phyloP scores from a whole-genome alignment of 2,113 vertebrate genomes.

The Eulemur rufifrons region DNA sequence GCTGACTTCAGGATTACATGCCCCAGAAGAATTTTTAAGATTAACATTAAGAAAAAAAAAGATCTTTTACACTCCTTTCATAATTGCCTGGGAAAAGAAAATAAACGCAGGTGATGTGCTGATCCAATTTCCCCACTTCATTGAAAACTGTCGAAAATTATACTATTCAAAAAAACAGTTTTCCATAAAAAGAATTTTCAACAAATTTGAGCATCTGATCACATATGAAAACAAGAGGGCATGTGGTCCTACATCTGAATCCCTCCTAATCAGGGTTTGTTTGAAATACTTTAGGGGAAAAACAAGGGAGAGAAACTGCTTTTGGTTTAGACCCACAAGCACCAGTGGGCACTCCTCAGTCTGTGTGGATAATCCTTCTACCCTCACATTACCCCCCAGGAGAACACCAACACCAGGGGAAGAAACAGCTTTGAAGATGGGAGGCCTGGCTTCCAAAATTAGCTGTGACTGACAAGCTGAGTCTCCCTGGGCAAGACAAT shows the following conservation, averaged over 20 bases:
- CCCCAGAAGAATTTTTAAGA: constrained; percentile 80
- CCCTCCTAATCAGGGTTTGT: constrained; percentile 51
- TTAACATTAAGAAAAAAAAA: constrained; percentile 71
- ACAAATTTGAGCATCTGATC: constrained; percentile 78
- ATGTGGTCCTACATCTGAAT: not conserved
- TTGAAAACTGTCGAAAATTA: constrained; percentile 77
- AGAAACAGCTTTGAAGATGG: not conserved
- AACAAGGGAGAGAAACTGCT: not conserved
- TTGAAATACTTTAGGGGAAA: not conserved
- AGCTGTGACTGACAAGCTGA: not conserved
- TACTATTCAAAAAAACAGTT: constrained; percentile 71
- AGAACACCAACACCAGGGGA: not conserved
- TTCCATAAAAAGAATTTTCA: constrained; percentile 78
- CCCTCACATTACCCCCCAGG: not conserved
- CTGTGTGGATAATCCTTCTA: not conserved
- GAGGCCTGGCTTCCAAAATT: not conserved
- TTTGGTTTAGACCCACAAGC: not conserved
- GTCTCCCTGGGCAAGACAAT: not conserved
- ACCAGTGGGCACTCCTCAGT: not conserved
- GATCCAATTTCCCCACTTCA: constrained; percentile 80
- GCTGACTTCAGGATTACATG: constrained; percentile 81
- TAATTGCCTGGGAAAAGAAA: constrained; percentile 84
- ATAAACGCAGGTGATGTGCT: constrained; percentile 80
- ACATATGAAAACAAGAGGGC: constrained; percentile 60
- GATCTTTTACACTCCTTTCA: constrained; percentile 76